Base-by-base conservation (phyloP, 2,797 vertebrate genomes). In the Menidia menidia region DNA sequence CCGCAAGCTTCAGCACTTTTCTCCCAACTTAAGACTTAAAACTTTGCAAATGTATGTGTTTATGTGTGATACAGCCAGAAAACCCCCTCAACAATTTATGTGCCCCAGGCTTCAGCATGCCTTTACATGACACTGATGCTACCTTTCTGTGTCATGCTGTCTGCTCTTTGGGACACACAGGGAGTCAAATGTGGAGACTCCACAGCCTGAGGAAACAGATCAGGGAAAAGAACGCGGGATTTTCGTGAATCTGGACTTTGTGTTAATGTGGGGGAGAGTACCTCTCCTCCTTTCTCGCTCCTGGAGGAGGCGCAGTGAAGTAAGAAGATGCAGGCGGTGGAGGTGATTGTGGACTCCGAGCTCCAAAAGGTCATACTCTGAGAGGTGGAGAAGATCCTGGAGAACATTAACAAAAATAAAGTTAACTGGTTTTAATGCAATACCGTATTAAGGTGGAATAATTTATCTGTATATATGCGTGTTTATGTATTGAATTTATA, bases 291-390 rank as follows among this genome's bases (percentile, higher is more conserved):
- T 82, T 82, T 93, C 92, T 6, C 82, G 76, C 75, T 94, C 91
- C 58, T 87, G 90, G 77, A 95, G 91, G 56, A 95, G 87, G 70
- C 92, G 88, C 16, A 95, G 93, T 41, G 89, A 95, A 55, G 92
- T 95, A 70, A 95, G 92, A 1, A 95, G 94, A 70, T 93, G 88
- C 60, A 92, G 86, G 45, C 84, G 71, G 77, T 96, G 94, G 30
- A 93, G 86, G 71, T 89, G 89, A 80, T 93, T 95, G 83, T 94
- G 81, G 85, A 95, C 81, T 45, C 88, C 92, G 16, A 91, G 81
- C 86, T 91, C 92, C 87, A 92, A 51, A 19, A 95, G 90, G 81
- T 94, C 89, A 47, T 75, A 81, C 60, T 95, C 90, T 6, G 90
- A 93, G 69, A 95, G 80, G 70, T 88, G 86, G 55, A 94, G 68